phyloP scores from a whole-genome alignment of 2,888 invertebrate genomes.

The Campoletis raptor region DNA sequence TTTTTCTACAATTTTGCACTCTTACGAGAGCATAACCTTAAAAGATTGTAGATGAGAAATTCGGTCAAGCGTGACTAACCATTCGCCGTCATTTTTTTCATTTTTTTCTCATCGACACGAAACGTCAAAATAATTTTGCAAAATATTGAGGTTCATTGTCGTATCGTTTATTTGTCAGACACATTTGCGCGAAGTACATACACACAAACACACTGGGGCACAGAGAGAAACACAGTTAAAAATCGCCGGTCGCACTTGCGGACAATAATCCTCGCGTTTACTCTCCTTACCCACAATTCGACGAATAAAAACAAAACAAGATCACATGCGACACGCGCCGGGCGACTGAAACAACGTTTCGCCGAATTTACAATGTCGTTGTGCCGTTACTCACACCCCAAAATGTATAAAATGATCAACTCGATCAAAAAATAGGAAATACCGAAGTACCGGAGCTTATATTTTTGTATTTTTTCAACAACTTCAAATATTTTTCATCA shows the following conservation, averaged over 20 bases:
- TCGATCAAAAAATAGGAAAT: neutral
- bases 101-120: neutral
- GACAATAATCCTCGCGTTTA: conserved; percentile 13
- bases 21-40: neutral
- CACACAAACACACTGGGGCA: neutral
- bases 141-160: conserved; percentile 39
- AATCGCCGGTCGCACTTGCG: neutral
- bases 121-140: neutral
- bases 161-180: conserved; percentile 46
- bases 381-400: neutral
- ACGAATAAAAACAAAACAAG: conserved; percentile 5
- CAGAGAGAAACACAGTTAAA: neutral
- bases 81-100: neutral
- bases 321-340: neutral
- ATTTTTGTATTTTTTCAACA: neutral
- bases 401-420: neutral
- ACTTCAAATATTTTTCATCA: neutral
- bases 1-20: neutral
- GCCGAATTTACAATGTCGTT: neutral
- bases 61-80: neutral
- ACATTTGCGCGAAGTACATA: conserved; percentile 9
- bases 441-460: neutral
- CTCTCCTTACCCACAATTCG: neutral
- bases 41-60: neutral
- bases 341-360: neutral